Conservation (phyloP, 2,888 invertebrate species). For the Heliconius ismenius region DNA sequence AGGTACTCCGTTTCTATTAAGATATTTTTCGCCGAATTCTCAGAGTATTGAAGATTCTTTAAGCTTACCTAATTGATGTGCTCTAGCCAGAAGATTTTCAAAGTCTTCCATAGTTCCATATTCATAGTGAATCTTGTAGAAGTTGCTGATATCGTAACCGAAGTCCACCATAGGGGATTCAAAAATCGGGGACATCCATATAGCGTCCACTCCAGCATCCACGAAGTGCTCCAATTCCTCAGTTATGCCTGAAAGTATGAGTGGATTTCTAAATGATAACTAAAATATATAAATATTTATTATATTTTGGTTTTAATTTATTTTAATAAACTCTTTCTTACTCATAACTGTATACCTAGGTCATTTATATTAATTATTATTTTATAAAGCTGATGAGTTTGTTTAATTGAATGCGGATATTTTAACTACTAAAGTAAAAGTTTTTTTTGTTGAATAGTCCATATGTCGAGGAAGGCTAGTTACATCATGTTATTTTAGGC, state of each 20-base stretch:
- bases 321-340: no score
- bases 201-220: slow-evolving; percentile 86
- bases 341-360: no score
- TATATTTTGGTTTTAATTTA: no score
- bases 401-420: no score
- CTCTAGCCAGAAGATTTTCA: slow-evolving; percentile 77
- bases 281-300: neutral
- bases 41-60: no score
- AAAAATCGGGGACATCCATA: slow-evolving; percentile 94
- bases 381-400: no score
- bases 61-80: slow-evolving; percentile 78
- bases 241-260: slow-evolving; percentile 71
- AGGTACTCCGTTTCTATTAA: neutral
- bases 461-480: no score
- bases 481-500: no score
- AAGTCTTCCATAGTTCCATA: slow-evolving; percentile 90
- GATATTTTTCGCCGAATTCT: neutral
- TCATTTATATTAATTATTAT: no score
- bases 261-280: neutral
- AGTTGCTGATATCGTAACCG: slow-evolving; percentile 93
- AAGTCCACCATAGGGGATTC: slow-evolving; percentile 92
- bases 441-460: no score
- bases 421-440: no score
- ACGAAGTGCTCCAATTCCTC: slow-evolving; percentile 83
- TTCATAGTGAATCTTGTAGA: slow-evolving; percentile 85